phyloP scores from a whole-genome alignment of 2,797 vertebrate genomes.

The Cyclopterus lumpus region DNA sequence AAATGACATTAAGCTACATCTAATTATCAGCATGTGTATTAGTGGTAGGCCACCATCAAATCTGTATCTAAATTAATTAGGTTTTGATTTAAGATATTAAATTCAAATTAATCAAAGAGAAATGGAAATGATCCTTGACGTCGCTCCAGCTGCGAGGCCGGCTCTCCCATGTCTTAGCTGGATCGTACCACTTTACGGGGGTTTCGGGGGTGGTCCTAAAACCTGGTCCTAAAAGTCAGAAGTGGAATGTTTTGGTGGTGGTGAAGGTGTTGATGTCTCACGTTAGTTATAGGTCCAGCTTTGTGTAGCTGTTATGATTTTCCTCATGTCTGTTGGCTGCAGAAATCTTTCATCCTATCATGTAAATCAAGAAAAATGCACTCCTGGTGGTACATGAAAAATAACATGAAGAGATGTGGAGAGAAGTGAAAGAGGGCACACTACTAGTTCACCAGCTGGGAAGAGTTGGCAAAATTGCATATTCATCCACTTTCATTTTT shows the following conservation, averaged over 20 bases:
- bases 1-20: slow-evolving; percentile 90
- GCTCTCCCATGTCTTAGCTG: slow-evolving; percentile 82
- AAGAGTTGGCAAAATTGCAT: not conserved
- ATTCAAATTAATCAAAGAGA: slow-evolving; percentile 97
- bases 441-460: not conserved
- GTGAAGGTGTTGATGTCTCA: not conserved
- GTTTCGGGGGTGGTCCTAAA: not conserved
- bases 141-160: slow-evolving; percentile 88
- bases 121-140: slow-evolving; percentile 95
- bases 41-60: slow-evolving; percentile 94
- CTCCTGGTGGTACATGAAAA: slow-evolving; percentile 28
- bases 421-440: slow-evolving; percentile 1
- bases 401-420: not conserved
- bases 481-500: not conserved
- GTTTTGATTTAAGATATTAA: slow-evolving; percentile 98
- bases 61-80: slow-evolving; percentile 97
- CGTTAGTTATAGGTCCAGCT: not conserved
- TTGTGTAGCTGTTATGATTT: not conserved
- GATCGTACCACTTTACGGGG: slow-evolving; percentile 20
- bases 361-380: slow-evolving; percentile 26
- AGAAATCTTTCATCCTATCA: slow-evolving; percentile 19
- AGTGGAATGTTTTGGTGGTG: not conserved
- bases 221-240: slow-evolving; percentile 22
- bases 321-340: not conserved
- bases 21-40: slow-evolving; percentile 95